These are phyloP conservation scores for Centropus bengalensis DNA, from an alignment of 2,113 vertebrate species.

Conservation along the genomic window DNA sequence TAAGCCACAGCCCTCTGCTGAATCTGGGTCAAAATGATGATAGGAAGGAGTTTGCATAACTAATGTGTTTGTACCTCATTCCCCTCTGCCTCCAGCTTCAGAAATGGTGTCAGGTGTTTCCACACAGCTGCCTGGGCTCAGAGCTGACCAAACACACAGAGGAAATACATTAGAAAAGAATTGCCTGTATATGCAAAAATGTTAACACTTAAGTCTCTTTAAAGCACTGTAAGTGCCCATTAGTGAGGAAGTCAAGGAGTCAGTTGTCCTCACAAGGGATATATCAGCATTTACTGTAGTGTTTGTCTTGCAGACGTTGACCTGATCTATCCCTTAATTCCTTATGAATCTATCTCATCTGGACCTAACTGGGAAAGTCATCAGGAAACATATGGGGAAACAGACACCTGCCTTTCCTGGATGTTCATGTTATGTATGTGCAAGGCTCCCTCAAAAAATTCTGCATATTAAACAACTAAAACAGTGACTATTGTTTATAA, in stretches of 20 bases:
- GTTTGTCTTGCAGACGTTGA: not conserved
- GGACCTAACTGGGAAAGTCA: not conserved
- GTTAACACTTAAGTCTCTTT: conserved; percentile 20
- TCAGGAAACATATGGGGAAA: not conserved
- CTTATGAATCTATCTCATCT: not conserved
- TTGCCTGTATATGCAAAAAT: not conserved
- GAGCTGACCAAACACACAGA: not conserved
- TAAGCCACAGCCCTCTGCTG: not conserved
- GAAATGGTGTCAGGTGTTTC: not conserved
- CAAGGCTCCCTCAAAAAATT: not conserved
- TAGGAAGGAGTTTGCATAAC: not conserved
- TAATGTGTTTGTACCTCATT: not conserved
- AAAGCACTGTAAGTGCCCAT: conserved; percentile 19
- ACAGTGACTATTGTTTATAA: not conserved
- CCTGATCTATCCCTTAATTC: not conserved
- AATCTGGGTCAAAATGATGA: not conserved
- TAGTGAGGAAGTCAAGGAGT: conserved; percentile 54
- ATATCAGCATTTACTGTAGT: not conserved
- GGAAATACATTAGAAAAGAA: conserved; percentile 24
- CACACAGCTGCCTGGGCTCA: not conserved
- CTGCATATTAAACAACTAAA: not conserved
- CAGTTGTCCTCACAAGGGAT: not conserved
- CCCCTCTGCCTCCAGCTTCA: not conserved
- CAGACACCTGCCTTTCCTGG: not conserved
- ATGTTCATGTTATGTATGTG: not conserved